Conservation (phyloP, 2,113 vertebrate genomes). For the Ornithorhynchus anatinus region DNA sequence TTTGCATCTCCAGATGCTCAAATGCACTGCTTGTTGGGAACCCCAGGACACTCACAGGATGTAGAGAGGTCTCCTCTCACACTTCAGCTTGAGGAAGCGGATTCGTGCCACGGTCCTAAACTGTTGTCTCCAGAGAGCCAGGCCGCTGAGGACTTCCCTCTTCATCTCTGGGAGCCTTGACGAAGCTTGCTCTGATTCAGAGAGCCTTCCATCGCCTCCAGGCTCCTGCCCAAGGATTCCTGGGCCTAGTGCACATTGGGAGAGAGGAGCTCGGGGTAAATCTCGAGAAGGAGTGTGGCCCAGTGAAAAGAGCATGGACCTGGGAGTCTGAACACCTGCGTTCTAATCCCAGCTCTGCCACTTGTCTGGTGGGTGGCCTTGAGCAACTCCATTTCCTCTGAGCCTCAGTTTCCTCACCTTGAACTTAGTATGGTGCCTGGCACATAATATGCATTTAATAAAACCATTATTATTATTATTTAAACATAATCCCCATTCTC, state of each 20-base stretch:
- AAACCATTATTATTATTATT: too few species aligned
- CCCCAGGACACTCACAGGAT: conserved; percentile 52
- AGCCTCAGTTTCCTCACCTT: too few species aligned
- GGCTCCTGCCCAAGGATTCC: conserved; percentile 60
- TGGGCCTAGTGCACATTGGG: too few species aligned
- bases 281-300: not conserved
- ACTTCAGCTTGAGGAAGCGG: conserved; percentile 79
- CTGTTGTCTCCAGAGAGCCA: conserved; percentile 85
- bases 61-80: conserved; percentile 71
- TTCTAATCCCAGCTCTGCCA: not conserved
- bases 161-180: conserved; percentile 60
- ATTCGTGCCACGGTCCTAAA: conserved; percentile 77
- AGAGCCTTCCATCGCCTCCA: conserved; percentile 33
- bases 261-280: not conserved
- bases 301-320: not conserved
- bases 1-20: too few species aligned
- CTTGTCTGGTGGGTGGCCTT: not conserved
- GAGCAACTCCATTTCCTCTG: not conserved
- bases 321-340: not conserved
- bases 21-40: too few species aligned
- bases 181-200: conserved; percentile 71
- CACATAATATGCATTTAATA: too few species aligned
- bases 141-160: conserved; percentile 44
- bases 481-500: too few species aligned
- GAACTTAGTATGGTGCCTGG: too few species aligned